These are phyloP conservation scores for Hemicentrotus pulcherrimus DNA, from an alignment of 35 echinoderm and acorn worm species.

Conservation along the genomic window DNA sequence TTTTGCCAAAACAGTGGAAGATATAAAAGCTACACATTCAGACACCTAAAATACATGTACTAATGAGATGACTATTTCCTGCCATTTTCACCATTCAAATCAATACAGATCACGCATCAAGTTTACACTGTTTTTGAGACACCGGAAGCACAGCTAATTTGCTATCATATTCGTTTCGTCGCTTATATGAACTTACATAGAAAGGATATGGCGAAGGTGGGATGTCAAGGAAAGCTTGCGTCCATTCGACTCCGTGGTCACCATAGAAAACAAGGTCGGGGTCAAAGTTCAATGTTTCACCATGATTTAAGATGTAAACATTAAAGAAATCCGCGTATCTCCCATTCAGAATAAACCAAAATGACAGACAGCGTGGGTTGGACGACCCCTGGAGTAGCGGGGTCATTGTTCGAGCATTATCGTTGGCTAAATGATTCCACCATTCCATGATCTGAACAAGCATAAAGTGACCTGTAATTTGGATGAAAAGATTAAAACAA, in stretches of 20 bases:
- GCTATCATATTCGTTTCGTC: too few species aligned
- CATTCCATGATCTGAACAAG: background rate
- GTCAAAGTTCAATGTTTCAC: constrained; percentile 2
- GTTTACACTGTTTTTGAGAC: too few species aligned
- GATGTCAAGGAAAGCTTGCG: constrained; percentile 9
- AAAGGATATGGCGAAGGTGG: constrained; percentile 37
- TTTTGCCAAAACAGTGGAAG: too few species aligned
- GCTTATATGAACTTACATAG: constrained; percentile 38
- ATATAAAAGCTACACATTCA: too few species aligned
- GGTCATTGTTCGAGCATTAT: constrained; percentile 40
- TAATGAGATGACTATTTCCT: too few species aligned
- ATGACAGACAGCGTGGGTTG: constrained; percentile 33
- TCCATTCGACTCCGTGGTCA: constrained; percentile 49
- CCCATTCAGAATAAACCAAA: constrained; percentile 52
- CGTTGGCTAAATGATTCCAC: background rate
- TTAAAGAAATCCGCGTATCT: constrained; percentile 32
- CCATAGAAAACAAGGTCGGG: constrained; percentile 20
- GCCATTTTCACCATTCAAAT: too few species aligned
- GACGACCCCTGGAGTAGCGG: constrained; percentile 31
- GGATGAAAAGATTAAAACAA: background rate
- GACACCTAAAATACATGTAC: too few species aligned
- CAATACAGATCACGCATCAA: too few species aligned
- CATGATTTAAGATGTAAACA: background rate
- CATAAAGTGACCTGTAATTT: constrained; percentile 55
- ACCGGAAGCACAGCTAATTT: too few species aligned